Conservation (phyloP, 2,113 vertebrate species). For the Ramphastos sulfuratus region DNA sequence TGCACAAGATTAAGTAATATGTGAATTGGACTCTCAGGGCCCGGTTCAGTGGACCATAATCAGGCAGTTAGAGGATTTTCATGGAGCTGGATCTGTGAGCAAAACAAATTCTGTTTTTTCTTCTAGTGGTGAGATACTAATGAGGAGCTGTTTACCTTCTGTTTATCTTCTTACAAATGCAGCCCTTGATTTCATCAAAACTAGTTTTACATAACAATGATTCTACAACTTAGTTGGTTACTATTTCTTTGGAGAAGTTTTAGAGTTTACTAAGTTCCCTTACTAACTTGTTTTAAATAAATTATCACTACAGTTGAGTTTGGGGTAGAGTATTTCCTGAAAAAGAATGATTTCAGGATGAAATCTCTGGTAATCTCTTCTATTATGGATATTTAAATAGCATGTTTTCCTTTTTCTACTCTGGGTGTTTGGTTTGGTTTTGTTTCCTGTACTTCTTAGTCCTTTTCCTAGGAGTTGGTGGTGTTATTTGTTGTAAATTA, state of each 20-base stretch:
- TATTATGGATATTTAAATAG: neutral
- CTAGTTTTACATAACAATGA: neutral
- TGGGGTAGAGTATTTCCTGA: neutral
- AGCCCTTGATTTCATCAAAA: neutral
- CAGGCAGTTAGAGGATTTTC: neutral
- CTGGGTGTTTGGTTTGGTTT: neutral
- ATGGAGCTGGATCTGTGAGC: neutral
- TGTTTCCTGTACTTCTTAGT: neutral
- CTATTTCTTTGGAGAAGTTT: neutral
- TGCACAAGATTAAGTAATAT: neutral
- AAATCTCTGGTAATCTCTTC: neutral
- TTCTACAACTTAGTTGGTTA: neutral
- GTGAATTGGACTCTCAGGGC: neutral
- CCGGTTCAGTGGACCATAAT: neutral
- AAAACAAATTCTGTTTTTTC: neutral
- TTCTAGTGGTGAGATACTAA: neutral
- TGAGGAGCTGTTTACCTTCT: neutral
- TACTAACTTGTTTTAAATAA: neutral
- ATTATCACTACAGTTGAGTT: neutral
- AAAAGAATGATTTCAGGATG: neutral
- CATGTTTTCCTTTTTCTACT: neutral
- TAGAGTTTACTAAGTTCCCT: neutral
- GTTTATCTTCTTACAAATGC: neutral
- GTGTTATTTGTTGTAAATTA: neutral
- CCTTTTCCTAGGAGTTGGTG: neutral